Evolutionary conservation across 2,888 invertebrate species (phyloP).

Genomic region (Megastigmus dorsalis): DNA sequence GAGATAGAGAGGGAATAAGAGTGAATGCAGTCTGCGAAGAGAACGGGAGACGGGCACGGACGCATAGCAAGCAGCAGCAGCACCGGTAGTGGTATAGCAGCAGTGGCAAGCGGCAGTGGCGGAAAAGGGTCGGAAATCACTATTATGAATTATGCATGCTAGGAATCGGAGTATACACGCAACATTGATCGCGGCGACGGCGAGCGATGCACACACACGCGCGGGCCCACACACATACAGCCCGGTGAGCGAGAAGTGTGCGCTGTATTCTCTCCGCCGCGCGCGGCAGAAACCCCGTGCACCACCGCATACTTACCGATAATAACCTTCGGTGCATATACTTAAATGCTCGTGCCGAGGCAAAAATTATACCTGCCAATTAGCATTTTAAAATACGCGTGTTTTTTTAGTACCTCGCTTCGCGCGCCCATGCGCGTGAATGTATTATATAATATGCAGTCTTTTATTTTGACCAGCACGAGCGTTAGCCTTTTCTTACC

Average conservation of each 20-base stretch:
- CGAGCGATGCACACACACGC: too few species aligned
- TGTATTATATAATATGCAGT: too few species aligned
- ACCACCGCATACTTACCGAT: conserved; percentile 13
- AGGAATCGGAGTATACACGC: conserved; percentile 27
- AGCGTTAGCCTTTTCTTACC: too few species aligned
- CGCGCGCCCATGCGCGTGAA: too few species aligned
- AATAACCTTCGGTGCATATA: too few species aligned
- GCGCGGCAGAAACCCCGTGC: not conserved
- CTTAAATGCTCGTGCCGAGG: not conserved
- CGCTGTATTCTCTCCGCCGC: too few species aligned
- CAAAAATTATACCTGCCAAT: conserved; percentile 24
- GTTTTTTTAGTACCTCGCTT: too few species aligned
- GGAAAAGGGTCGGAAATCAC: conserved; percentile 30
- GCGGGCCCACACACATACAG: too few species aligned
- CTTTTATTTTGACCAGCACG: too few species aligned
- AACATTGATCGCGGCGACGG: conserved; percentile 27
- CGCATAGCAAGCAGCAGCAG: not conserved
- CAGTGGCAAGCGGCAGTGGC: not conserved
- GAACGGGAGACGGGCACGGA: not conserved
- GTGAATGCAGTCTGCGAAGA: not conserved
- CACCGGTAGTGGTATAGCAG: too few species aligned
- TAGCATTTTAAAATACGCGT: conserved; percentile 8
- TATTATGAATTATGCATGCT: conserved; percentile 45
- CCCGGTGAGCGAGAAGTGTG: too few species aligned
- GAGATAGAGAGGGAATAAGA: not conserved